Evolutionary conservation across 2,888 invertebrate genomes (phyloP).

Genomic region (Nycteola revayana): DNA sequence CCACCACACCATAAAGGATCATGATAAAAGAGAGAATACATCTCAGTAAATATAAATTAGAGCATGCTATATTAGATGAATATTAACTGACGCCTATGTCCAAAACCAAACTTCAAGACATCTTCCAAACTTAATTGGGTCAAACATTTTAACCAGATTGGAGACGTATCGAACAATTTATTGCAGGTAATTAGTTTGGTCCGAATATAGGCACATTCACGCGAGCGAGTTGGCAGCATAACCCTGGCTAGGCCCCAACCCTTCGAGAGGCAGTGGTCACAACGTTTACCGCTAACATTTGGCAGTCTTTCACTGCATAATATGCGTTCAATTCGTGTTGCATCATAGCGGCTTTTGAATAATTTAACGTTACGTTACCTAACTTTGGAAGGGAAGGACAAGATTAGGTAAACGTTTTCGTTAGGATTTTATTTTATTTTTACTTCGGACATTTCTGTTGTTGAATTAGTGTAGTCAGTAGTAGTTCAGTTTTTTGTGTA

Average conservation of each 20-base stretch:
- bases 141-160: conserved; percentile 28
- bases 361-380: conserved; percentile 31
- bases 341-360: conserved; percentile 44
- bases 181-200: conserved; percentile 42
- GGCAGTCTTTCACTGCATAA: conserved; percentile 65
- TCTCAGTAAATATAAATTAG: too few species aligned
- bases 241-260: conserved; percentile 56
- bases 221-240: conserved; percentile 49
- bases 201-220: conserved; percentile 46
- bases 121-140: conserved; percentile 20
- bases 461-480: too few species aligned
- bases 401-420: not conserved
- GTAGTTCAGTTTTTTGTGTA: too few species aligned
- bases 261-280: conserved; percentile 50
- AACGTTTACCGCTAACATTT: conserved; percentile 65
- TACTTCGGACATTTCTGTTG: too few species aligned
- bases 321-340: conserved; percentile 52
- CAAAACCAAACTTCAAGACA: too few species aligned
- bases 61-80: too few species aligned
- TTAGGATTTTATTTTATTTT: not conserved
- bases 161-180: conserved; percentile 34
- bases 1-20: too few species aligned
- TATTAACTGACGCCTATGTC: too few species aligned
- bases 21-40: too few species aligned
- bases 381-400: not conserved